These are phyloP conservation scores for Hypocryptadius cinnamomeus DNA, from an alignment of 2,113 vertebrate genomes.

Conservation along the genomic window DNA sequence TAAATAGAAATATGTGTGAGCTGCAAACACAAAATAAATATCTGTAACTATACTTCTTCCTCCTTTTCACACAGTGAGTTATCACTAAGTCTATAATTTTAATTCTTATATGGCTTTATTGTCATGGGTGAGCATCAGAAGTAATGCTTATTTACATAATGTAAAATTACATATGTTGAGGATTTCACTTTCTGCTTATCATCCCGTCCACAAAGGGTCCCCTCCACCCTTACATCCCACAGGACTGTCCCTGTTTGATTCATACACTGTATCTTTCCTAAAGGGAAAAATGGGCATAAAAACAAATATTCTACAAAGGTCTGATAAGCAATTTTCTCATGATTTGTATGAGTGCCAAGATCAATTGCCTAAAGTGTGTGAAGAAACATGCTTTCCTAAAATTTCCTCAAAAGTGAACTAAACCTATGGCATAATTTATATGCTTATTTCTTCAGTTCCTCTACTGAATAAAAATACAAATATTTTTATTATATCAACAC, in stretches of 20 bases:
- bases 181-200: not conserved
- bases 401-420: not conserved
- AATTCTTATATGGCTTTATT: not conserved
- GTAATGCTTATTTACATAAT: not conserved
- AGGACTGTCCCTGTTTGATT: not conserved
- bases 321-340: not conserved
- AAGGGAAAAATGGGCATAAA: not conserved
- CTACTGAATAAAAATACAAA: not conserved
- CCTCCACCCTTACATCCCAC: not conserved
- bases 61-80: not conserved
- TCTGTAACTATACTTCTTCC: not conserved
- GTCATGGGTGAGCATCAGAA: not conserved
- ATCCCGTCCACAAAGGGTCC: not conserved
- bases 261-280: not conserved
- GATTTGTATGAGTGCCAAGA: not conserved
- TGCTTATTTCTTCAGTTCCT: not conserved
- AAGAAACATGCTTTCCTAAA: not conserved
- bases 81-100: not conserved
- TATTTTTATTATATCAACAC: not conserved
- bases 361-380: not conserved
- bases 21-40: not conserved
- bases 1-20: not conserved
- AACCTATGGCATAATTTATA: not conserved
- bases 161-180: not conserved
- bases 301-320: not conserved